A percentile compares a stretch with the other conserved stretches of the same genome.
phyloP scores from a whole-genome alignment of 2,113 vertebrate species.

The Tupaia chinensis region DNA sequence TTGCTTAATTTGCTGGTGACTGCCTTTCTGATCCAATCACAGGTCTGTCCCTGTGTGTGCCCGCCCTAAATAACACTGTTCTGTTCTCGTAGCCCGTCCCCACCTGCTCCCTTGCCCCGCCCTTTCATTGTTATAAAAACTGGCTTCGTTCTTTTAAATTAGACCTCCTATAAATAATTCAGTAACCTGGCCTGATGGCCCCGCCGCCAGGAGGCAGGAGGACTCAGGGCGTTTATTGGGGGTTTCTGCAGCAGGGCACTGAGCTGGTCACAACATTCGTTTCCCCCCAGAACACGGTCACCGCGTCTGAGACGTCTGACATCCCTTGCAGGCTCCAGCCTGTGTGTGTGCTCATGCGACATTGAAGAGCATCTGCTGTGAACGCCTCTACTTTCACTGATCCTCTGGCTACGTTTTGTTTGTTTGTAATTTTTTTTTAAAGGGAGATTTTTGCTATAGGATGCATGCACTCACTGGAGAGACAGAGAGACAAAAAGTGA shows the following conservation, averaged over 20 bases:
- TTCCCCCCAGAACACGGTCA: not conserved
- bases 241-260: not conserved
- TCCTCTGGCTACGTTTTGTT: not conserved
- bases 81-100: not conserved
- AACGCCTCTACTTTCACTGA: not conserved
- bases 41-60: not conserved
- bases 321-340: not conserved
- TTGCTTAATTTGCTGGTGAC: not conserved
- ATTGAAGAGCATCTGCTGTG: not conserved
- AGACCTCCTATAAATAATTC: constrained; percentile 39
- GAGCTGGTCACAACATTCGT: not conserved
- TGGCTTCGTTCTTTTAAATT: constrained; percentile 42
- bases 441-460: too few relatives aligned
- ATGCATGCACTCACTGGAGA: too few relatives aligned
- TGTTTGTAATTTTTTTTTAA: too few relatives aligned
- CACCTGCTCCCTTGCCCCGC: not conserved
- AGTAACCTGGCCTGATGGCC: not conserved
- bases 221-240: fast-evolving
- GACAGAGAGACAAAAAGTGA: too few relatives aligned
- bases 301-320: not conserved
- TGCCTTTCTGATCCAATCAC: constrained; percentile 27
- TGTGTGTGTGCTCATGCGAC: fast-evolving
- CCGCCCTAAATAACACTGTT: not conserved
- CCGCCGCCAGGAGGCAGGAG: not conserved
- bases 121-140: constrained; percentile 12